Conservation (phyloP, 2,888 invertebrate species). For the Leptopterna dolabrata region DNA sequence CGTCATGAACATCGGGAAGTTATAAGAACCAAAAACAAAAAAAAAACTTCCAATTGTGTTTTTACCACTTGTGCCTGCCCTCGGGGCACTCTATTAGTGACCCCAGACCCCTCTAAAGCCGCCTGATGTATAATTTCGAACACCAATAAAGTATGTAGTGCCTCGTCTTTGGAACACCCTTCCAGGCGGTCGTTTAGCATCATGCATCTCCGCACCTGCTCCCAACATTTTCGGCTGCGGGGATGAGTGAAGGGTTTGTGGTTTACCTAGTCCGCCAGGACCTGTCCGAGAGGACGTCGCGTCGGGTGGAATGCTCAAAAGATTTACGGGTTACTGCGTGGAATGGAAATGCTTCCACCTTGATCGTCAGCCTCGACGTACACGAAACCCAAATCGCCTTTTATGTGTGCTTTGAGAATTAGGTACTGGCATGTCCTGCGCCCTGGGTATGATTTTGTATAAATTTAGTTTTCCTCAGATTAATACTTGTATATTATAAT, state of each 20-base stretch:
- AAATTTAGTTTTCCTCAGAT: too few species aligned
- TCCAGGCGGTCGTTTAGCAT: slow-evolving; percentile 29
- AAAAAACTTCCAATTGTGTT: background rate
- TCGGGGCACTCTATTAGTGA: background rate
- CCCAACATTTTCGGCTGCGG: background rate
- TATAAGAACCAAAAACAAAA: background rate
- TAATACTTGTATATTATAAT: too few species aligned
- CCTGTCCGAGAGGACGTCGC: background rate
- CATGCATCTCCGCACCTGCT: slow-evolving; percentile 31
- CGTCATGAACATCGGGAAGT: background rate
- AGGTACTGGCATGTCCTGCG: too few species aligned
- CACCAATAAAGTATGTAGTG: slow-evolving; percentile 24
- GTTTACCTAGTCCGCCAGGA: background rate
- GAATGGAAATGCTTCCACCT: background rate
- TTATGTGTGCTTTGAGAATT: too few species aligned
- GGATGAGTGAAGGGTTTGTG: background rate
- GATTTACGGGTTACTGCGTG: background rate
- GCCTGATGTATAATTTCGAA: slow-evolving; percentile 25
- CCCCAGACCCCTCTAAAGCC: background rate
- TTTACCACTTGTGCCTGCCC: slow-evolving; percentile 15
- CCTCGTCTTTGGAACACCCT: slow-evolving; percentile 8
- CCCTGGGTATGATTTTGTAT: too few species aligned
- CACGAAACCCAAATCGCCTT: too few species aligned
- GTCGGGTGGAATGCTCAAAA: background rate
- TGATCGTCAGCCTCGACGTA: background rate